Conservation (phyloP, 2,888 invertebrate genomes). For the Hofmannophila pseudospretella region DNA sequence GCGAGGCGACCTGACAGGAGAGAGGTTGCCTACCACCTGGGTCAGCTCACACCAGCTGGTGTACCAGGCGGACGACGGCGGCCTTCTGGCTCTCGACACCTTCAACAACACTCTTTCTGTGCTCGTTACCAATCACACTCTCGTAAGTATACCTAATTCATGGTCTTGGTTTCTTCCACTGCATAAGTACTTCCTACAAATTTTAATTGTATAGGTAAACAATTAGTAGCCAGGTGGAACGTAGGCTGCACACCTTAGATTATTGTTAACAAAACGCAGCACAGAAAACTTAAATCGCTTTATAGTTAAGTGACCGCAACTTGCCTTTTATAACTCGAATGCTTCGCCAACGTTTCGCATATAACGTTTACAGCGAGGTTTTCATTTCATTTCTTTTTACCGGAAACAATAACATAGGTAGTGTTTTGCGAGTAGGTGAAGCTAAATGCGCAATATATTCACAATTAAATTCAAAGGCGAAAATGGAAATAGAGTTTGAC, state of each 20-base stretch:
- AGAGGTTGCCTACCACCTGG: conserved; percentile 88
- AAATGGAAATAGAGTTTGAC: conserved; percentile 16
- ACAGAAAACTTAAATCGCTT: conserved; percentile 26
- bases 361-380: too few relatives aligned
- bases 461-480: conserved; percentile 15
- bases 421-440: too few relatives aligned
- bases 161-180: too few relatives aligned
- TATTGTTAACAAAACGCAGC: conserved; percentile 22
- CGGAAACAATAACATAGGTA: too few relatives aligned
- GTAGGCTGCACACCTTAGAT: conserved; percentile 18
- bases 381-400: too few relatives aligned
- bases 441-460: too few relatives aligned
- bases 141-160: conserved; percentile 81
- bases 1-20: conserved; percentile 85
- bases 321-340: conserved; percentile 22
- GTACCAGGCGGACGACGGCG: conserved; percentile 92
- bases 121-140: conserved; percentile 91
- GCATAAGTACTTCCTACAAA: too few relatives aligned
- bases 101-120: conserved; percentile 87
- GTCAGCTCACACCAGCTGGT: conserved; percentile 89
- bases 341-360: conserved; percentile 19
- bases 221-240: conserved; percentile 8
- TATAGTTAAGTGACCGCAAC: conserved; percentile 25
- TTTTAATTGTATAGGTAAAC: conserved; percentile 9
- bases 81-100: conserved; percentile 87